These are phyloP conservation scores for Poicephalus gulielmi DNA, from an alignment of 2,113 vertebrate genomes.

Conservation along the genomic window DNA sequence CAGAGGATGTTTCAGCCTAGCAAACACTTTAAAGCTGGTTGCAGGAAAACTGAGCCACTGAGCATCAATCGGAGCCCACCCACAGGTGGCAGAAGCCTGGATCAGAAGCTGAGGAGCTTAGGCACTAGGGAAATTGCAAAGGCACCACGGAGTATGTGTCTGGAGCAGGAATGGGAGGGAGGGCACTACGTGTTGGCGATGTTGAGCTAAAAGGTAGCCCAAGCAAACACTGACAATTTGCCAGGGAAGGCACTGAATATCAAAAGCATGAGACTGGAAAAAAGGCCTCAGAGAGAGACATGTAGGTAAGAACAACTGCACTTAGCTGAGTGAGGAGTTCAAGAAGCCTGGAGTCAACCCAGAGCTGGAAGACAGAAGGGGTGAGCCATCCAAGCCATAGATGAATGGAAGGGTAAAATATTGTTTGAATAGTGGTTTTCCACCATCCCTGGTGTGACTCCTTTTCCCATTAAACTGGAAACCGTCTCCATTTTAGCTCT, in stretches of 20 bases:
- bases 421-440: background rate
- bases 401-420: background rate
- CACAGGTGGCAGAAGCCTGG: background rate
- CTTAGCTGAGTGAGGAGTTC: background rate
- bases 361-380: background rate
- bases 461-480: background rate
- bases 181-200: background rate
- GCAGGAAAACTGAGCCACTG: background rate
- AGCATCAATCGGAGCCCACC: background rate
- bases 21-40: background rate
- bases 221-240: background rate
- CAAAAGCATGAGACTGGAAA: background rate
- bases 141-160: background rate
- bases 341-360: background rate
- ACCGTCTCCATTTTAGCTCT: background rate
- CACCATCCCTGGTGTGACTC: background rate
- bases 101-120: background rate
- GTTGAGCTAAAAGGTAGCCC: background rate
- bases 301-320: background rate
- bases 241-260: background rate
- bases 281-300: background rate
- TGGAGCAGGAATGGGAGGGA: background rate
- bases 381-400: background rate
- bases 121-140: background rate
- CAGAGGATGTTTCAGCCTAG: background rate